Percentiles rank a stretch among this genome's conserved stretches.
Conservation (phyloP, 2,113 vertebrate genomes). For the Gymnobelideus leadbeateri region DNA sequence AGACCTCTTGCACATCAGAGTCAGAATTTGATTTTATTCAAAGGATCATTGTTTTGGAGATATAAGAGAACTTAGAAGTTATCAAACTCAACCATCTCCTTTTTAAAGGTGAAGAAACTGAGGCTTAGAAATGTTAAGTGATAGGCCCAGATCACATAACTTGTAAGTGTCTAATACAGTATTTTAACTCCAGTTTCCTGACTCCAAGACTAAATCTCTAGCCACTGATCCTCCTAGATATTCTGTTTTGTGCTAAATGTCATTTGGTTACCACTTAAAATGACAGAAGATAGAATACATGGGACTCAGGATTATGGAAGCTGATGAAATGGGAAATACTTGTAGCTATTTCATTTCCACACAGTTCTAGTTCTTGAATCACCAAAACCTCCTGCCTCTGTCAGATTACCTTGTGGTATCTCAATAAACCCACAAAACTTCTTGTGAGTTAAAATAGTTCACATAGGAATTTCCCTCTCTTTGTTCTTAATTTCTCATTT, state of each 20-base stretch:
- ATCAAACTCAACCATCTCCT: neutral
- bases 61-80: neutral
- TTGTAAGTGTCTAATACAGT: neutral
- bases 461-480: neutral
- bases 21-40: neutral
- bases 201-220: neutral
- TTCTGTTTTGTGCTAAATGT: neutral
- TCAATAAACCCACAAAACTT: neutral
- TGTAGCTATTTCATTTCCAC: neutral
- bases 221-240: neutral
- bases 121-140: neutral
- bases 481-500: too few species aligned
- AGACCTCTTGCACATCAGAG: neutral
- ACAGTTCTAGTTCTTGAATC: neutral
- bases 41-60: neutral
- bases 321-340: neutral
- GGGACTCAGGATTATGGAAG: neutral
- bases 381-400: neutral
- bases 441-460: too few species aligned
- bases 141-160: neutral
- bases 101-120: neutral
- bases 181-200: neutral
- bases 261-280: neutral
- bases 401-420: neutral
- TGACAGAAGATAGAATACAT: neutral